Base-by-base conservation (phyloP, 2,888 invertebrate genomes). In the Encarsia formosa region DNA sequence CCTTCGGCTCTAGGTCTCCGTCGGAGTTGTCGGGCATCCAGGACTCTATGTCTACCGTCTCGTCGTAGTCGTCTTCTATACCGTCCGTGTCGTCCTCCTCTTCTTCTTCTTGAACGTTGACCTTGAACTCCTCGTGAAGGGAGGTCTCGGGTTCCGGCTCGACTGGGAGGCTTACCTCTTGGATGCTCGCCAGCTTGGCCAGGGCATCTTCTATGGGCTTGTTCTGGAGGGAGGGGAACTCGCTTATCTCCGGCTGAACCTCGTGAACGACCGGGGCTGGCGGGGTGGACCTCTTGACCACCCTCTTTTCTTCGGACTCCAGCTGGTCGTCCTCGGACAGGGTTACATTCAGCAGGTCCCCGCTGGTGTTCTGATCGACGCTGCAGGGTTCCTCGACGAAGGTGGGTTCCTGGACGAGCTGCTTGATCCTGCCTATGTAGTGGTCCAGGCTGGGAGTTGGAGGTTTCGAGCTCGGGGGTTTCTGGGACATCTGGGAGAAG, bases 331-430 rank as follows among this genome's bases (percentile, higher is more conserved):
- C 64, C 0, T 23, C 22, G 11, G 60, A 47, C 1, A 67, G 54
- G 0, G 65, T 65, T 15, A 66, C 65, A 49, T 71, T 71, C 26
- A 70, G 43, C 5, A 68, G 48, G 60, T 70, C 70, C 1, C 66
- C 69, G 37, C 68, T 72, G 3, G 69, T 71, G 24, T 71, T 69
- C 52, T 70, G 65, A 23, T 70, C 69, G n/a, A 58, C n/a, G 26
- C 65, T 69, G 3, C 56, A 55, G 4, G 49, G 51, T 9, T 20
- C 3, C 16, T 45, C 43, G 8, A 18, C 29, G 11, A 44, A 29
- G 11, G 32, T 63, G 59, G 6, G 56, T 52, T 9, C 62, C 62
- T 2, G 53, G 49, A 70, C 68, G 13, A 69, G 62, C 9, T 59
- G 63, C 3, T 63, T 63, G 20, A 73, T 70, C 23, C 63, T 66